Evolutionary conservation across 2,113 vertebrate genomes (phyloP).

Genomic region (Acanthochromis polyacanthus): DNA sequence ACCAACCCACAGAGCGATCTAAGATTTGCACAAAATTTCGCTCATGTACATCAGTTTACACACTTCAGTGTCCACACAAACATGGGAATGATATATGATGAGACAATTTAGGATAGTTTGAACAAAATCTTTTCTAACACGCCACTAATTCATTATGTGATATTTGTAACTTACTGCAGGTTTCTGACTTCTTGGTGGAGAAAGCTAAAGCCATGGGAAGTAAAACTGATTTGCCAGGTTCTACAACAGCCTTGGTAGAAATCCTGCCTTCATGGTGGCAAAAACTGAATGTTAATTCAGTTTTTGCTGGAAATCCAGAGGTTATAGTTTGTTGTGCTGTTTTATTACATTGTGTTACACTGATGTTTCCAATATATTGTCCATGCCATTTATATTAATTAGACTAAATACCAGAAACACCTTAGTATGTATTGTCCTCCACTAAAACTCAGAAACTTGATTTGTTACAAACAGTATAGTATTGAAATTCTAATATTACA

Average conservation of each 20-base stretch:
- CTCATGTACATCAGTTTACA: conserved; percentile 4
- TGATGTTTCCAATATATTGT: too few relatives aligned
- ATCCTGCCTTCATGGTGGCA: background rate
- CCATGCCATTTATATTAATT: too few relatives aligned
- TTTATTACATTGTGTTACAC: background rate
- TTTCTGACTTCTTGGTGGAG: background rate
- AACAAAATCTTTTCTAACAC: background rate
- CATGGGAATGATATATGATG: too few relatives aligned
- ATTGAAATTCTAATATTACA: too few relatives aligned
- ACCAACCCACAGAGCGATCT: too few relatives aligned
- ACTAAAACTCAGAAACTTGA: too few relatives aligned
- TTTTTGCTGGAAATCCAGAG: background rate
- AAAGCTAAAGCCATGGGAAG: background rate
- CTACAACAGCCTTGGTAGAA: background rate
- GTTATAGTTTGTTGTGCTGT: background rate
- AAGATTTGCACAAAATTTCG: background rate
- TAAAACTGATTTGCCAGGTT: background rate
- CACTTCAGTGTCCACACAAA: background rate
- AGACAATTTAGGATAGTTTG: too few relatives aligned
- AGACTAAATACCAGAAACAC: too few relatives aligned
- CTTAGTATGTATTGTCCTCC: too few relatives aligned
- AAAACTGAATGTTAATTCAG: background rate
- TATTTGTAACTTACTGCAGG: background rate
- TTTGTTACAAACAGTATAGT: too few relatives aligned
- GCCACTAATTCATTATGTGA: background rate